phyloP scores from a whole-genome alignment of 2,113 vertebrate genomes.

The Pogona vitticeps region DNA sequence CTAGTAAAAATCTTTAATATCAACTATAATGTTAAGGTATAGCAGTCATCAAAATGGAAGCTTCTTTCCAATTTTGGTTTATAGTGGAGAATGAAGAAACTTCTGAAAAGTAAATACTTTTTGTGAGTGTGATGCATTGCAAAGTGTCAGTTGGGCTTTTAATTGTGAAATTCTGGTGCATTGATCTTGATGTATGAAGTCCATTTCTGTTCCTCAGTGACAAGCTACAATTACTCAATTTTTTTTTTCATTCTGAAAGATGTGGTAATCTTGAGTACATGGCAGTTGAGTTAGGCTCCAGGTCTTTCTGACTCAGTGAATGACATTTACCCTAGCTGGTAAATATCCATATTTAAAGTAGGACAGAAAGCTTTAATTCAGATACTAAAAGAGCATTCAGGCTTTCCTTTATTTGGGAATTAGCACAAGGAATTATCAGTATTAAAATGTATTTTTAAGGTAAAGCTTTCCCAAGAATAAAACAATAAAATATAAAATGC shows the following conservation, averaged over 20 bases:
- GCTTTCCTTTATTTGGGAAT: constrained; percentile 14
- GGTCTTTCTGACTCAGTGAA: not conserved
- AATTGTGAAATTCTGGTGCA: not conserved
- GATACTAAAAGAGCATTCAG: not conserved
- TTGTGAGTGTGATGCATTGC: not conserved
- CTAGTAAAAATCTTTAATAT: not conserved
- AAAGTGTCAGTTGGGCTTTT: not conserved
- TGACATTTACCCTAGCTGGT: constrained; percentile 9
- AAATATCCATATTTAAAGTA: constrained; percentile 8
- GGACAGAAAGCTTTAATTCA: constrained; percentile 43
- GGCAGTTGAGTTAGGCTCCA: not conserved
- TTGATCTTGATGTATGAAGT: not conserved
- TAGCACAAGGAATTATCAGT: constrained; percentile 8
- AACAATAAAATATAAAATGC: not conserved
- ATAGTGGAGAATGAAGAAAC: not conserved
- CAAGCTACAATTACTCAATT: not conserved
- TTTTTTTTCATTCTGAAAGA: not conserved
- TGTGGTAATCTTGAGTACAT: not conserved
- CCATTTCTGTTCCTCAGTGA: not conserved
- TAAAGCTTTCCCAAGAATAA: not conserved
- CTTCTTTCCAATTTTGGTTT: not conserved
- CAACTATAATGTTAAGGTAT: not conserved
- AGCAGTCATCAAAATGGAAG: not conserved
- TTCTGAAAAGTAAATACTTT: not conserved
- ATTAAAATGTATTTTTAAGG: not conserved